Evolutionary conservation across 1,140 invertebrate species (phyloP).

Genomic region (Harlomillsia oculata): DNA sequence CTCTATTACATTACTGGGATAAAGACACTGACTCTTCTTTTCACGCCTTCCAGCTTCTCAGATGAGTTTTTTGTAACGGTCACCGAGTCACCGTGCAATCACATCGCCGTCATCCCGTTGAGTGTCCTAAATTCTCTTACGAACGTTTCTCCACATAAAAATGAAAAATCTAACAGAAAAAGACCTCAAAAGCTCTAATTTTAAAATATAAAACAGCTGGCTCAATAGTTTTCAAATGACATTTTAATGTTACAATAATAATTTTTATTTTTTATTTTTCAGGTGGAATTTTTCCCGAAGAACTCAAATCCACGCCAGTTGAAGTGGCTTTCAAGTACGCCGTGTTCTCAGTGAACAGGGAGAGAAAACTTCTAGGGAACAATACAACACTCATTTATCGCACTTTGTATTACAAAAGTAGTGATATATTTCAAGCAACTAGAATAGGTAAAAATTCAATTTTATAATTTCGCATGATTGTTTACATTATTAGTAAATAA

Average conservation of each 20-base stretch:
- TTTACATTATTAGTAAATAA: too few species aligned
- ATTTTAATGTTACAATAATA: too few species aligned
- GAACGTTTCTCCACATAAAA: background rate
- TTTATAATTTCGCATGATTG: too few species aligned
- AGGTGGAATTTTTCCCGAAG: conserved; percentile 86
- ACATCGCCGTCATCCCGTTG: background rate
- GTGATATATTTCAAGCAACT: conserved; percentile 79
- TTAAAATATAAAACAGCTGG: too few species aligned
- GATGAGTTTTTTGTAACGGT: too few species aligned
- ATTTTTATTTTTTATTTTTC: conserved; percentile 42
- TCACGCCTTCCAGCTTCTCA: too few species aligned
- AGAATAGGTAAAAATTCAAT: conserved; percentile 62
- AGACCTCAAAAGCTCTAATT: too few species aligned
- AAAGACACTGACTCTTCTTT: too few species aligned
- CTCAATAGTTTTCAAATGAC: too few species aligned
- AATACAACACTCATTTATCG: conserved; percentile 81
- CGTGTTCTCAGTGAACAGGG: conserved; percentile 82
- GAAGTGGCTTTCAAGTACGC: conserved; percentile 88
- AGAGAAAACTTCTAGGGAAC: conserved; percentile 66
- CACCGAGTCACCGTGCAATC: too few species aligned
- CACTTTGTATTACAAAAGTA: conserved; percentile 75
- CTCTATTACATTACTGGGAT: too few species aligned
- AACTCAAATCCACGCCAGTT: conserved; percentile 68
- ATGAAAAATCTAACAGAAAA: too few species aligned
- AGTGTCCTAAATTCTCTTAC: background rate